These are phyloP conservation scores for Anas platyrhynchos DNA, from an alignment of 2,113 vertebrate genomes.

Conservation along the genomic window DNA sequence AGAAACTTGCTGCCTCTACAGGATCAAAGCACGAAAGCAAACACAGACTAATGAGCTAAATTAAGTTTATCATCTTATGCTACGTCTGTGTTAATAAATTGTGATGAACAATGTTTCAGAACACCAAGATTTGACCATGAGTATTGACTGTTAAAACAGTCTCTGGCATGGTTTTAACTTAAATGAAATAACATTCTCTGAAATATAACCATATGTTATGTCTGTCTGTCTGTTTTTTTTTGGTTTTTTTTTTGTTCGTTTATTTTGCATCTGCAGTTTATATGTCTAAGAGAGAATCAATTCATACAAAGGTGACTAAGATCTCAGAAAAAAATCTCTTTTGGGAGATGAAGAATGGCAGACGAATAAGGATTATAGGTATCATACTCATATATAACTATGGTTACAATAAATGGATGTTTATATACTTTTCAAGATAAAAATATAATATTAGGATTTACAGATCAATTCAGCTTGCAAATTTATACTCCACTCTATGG, in stretches of 20 bases:
- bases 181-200: background rate
- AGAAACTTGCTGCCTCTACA: background rate
- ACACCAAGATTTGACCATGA: background rate
- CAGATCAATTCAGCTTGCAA: background rate
- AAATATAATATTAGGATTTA: background rate
- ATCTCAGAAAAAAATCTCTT: background rate
- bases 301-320: background rate
- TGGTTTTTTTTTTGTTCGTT: too few relatives aligned
- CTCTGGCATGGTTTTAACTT: background rate
- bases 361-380: background rate
- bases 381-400: background rate
- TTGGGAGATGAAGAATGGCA: background rate
- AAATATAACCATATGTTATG: accelerated
- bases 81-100: background rate
- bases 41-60: background rate
- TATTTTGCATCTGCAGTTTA: background rate
- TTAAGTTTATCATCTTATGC: background rate
- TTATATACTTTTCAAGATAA: background rate
- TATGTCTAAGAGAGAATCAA: background rate
- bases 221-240: background rate
- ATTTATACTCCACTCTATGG: background rate
- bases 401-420: background rate
- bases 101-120: background rate
- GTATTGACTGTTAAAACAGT: background rate
- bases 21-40: conserved; percentile 25